Base-by-base conservation (phyloP, 2,797 vertebrate genomes). In the Leuciscus waleckii region DNA sequence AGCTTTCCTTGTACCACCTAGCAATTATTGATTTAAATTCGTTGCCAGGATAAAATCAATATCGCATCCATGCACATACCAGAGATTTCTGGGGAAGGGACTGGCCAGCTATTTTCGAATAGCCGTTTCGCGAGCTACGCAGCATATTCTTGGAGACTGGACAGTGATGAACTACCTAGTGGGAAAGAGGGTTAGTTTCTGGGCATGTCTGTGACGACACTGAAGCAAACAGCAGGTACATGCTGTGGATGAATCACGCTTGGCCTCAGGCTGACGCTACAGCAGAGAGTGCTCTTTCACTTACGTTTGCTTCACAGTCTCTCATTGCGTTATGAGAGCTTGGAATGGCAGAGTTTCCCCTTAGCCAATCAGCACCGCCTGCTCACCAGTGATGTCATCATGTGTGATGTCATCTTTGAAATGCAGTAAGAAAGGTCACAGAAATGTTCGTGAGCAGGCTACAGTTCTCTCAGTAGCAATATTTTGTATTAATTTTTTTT, bases 321-420 rank as follows among this genome's bases (percentile, higher is more conserved):
- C 73, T 82, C 19, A 4, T 65, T 56, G 21, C 76, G 26, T 43
- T 56, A 35, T 79, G 29, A 79, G 75, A 68, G 23, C 29, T 84
- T 80, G 46, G 70, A 75, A 81, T 81, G 70, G n/a, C 75, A 76
- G 58, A 65, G 26, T 35, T 65, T 87, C 51, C 79, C 67, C 23
- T 23, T 43, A 82, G 87, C 83, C 88, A 88, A 67, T 89, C 19
- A 58, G 79, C 81, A 58, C 21, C 5, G 49, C 37, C 51, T 56
- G 65, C 37, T 29, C 56, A 23, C 32, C 21, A 29, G 35, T 79
- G 77, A 85, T 76, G 83, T 83, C 74, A 70, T 54, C 43, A 75
- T 37, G 32, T 54, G 37, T 87, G 87, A 86, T 77, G 70, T 81
- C 86, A 85, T 83, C 79, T 71, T 39, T 29, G 81, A 78, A 69